Base-by-base conservation (phyloP, 1,140 invertebrate genomes). In the Bacillus rossius region DNA sequence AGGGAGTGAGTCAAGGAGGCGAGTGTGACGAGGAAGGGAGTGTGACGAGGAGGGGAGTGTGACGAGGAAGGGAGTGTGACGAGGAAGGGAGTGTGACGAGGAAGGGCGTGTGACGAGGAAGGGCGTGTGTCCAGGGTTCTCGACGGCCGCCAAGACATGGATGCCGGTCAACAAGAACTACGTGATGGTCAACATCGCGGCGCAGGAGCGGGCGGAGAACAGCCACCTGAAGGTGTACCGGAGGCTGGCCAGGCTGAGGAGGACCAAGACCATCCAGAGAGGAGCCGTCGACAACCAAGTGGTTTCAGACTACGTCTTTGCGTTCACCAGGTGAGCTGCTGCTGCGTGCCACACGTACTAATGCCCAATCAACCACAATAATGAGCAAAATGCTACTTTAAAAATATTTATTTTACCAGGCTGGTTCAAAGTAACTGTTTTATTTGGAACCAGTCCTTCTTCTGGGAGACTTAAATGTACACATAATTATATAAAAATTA, bases 51-150 rank as follows among this genome's bases (percentile, higher is more conserved):
- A n/a, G n/a, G n/a, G n/a, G n/a, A n/a, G n/a, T n/a, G n/a, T n/a
- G n/a, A n/a, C n/a, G n/a, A n/a, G n/a, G n/a, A n/a, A n/a, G n/a
- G n/a, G n/a, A n/a, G n/a, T n/a, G n/a, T n/a, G n/a, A n/a, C n/a
- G n/a, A n/a, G n/a, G n/a, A n/a, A n/a, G n/a, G n/a, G n/a, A n/a
- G n/a, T n/a, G n/a, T n/a, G n/a, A n/a, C n/a, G n/a, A n/a, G n/a
- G n/a, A n/a, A n/a, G n/a, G n/a, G n/a, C n/a, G n/a, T n/a, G n/a
- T n/a, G n/a, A n/a, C n/a, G n/a, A n/a, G n/a, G n/a, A n/a, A n/a
- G n/a, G n/a, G n/a, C n/a, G n/a, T n/a, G n/a, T n/a, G n/a, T 34
- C 10, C 29, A 81, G 82, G 84, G 61, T 89, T 89, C 65, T 82
- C 83, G 0, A 77, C 70, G 0, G 79, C 69, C 10, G 67, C 76